Conservation (phyloP, 2,113 vertebrate species). For the Tricholaema leucomelas region DNA sequence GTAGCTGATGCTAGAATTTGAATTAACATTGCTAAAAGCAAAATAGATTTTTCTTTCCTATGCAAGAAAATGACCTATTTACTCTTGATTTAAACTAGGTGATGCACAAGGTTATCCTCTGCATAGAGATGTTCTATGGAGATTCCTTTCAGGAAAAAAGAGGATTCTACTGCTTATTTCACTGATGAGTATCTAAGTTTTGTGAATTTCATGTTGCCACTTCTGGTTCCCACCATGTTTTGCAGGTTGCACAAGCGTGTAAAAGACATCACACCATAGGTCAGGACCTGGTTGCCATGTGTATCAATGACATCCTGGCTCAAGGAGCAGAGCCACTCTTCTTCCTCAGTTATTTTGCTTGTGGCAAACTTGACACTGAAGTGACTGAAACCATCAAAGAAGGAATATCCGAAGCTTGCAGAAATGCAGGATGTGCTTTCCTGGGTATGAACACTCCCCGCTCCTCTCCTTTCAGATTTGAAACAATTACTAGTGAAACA, state of each 20-base stretch:
- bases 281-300: slow-evolving; percentile 88
- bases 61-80: not conserved
- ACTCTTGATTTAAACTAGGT: not conserved
- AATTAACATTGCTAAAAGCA: not conserved
- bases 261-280: slow-evolving; percentile 77
- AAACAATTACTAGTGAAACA: not conserved
- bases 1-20: not conserved
- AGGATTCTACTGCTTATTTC: not conserved
- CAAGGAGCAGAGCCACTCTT: slow-evolving; percentile 91
- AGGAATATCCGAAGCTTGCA: slow-evolving; percentile 82
- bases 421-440: slow-evolving; percentile 80
- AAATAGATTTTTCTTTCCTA: not conserved
- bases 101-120: not conserved
- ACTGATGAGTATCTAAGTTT: not conserved
- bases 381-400: slow-evolving; percentile 75
- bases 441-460: slow-evolving; percentile 72
- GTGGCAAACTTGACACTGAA: slow-evolving; percentile 76
- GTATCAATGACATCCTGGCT: slow-evolving; percentile 85
- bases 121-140: not conserved
- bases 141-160: not conserved
- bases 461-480: not conserved
- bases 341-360: slow-evolving; percentile 85
- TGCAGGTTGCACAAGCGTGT: slow-evolving; percentile 83
- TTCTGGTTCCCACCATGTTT: not conserved
- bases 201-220: not conserved